Evolutionary conservation across 2,888 invertebrate genomes (phyloP).

Genomic region (Leucophenga maculata): DNA sequence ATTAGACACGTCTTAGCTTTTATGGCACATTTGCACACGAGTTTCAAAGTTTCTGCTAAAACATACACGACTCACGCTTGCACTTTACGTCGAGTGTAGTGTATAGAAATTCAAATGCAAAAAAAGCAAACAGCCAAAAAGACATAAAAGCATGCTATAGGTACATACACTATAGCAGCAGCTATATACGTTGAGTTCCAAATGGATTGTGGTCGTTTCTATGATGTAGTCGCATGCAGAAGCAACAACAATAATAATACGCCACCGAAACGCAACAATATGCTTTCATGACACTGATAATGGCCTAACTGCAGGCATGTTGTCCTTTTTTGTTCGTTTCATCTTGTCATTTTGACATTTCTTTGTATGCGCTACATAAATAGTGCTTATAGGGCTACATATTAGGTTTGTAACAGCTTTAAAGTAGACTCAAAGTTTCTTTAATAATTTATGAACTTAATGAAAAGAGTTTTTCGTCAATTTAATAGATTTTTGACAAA

Average conservation of each 20-base stretch:
- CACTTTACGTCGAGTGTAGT: too few relatives aligned
- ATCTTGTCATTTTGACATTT: neutral
- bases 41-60: too few relatives aligned
- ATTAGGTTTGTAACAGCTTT: too few relatives aligned
- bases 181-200: too few relatives aligned
- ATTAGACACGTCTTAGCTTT: too few relatives aligned
- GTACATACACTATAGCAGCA: neutral
- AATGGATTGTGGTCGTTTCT: conserved; percentile 16
- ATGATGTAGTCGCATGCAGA: conserved; percentile 8
- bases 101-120: neutral
- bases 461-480: too few relatives aligned
- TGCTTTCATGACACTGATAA: conserved; percentile 40
- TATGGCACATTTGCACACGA: too few relatives aligned
- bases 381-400: too few relatives aligned
- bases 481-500: too few relatives aligned
- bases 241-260: conserved; percentile 1
- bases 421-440: too few relatives aligned
- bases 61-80: too few relatives aligned
- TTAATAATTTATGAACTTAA: too few relatives aligned
- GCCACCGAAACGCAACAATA: conserved; percentile 32
- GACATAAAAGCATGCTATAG: conserved; percentile 8
- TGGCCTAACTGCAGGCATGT: conserved; percentile 40
- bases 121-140: neutral
- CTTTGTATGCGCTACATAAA: neutral
- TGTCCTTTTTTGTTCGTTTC: conserved; percentile 26